Percentiles rank a stretch among this genome's conserved stretches.
Evolutionary conservation across 2,888 invertebrate genomes (phyloP).

Genomic region (Philhelius pedissequus): DNA sequence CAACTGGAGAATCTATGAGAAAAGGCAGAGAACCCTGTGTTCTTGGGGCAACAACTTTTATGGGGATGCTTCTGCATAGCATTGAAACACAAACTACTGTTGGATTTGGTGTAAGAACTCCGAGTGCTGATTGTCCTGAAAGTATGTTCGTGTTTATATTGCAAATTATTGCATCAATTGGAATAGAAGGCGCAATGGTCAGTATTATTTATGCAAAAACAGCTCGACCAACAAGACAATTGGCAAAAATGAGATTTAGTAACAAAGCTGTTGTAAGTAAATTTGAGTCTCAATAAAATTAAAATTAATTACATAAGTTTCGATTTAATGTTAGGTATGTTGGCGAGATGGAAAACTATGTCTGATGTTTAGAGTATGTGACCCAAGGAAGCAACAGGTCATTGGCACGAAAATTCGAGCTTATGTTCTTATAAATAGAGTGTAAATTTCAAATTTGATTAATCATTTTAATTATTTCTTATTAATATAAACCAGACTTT

Average conservation of each 20-base stretch:
- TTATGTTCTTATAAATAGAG: constrained; percentile 75
- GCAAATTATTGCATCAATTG: constrained; percentile 86
- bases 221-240: constrained; percentile 87
- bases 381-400: constrained; percentile 87
- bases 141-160: constrained; percentile 90
- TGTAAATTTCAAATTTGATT: constrained; percentile 66
- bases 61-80: constrained; percentile 88
- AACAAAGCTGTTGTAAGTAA: constrained; percentile 83
- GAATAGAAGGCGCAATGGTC: constrained; percentile 81
- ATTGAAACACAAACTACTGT: constrained; percentile 93
- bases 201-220: constrained; percentile 88
- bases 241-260: constrained; percentile 90
- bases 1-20: constrained; percentile 76
- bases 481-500: too few species aligned
- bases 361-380: constrained; percentile 90
- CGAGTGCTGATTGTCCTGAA: constrained; percentile 91
- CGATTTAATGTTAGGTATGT: constrained; percentile 81
- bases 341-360: constrained; percentile 88
- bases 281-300: too few species aligned
- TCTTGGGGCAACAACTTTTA: constrained; percentile 82
- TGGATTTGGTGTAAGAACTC: constrained; percentile 90
- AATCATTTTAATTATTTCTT: too few species aligned
- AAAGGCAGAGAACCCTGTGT: constrained; percentile 81
- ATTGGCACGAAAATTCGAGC: constrained; percentile 89
- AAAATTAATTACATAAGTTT: too few species aligned